phyloP scores from a whole-genome alignment of 2,113 vertebrate species.

The Leptodactylus fuscus region DNA sequence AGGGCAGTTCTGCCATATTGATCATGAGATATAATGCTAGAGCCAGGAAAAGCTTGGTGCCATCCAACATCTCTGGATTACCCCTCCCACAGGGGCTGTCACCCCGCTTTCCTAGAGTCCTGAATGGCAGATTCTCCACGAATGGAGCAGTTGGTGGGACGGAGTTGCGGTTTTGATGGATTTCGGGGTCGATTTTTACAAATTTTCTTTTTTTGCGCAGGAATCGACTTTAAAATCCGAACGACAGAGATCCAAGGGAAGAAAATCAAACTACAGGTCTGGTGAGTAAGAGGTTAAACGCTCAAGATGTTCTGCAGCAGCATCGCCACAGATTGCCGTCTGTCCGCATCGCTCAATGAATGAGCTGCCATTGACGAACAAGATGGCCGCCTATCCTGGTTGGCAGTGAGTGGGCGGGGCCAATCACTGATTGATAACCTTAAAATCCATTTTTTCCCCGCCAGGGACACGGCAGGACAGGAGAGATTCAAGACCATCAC shows the following conservation, averaged over 20 bases:
- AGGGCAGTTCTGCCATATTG: too few species aligned
- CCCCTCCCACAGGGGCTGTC: too few species aligned
- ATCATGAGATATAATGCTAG: too few species aligned
- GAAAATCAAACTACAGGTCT: slow-evolving; percentile 94
- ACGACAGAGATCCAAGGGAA: slow-evolving; percentile 91
- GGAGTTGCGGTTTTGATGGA: background rate
- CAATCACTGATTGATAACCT: background rate
- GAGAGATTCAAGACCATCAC: slow-evolving; percentile 97
- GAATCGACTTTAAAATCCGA: slow-evolving; percentile 95
- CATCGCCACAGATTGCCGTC: background rate
- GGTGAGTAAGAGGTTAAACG: slow-evolving; percentile 73
- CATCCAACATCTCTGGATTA: too few species aligned
- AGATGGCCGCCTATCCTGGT: background rate
- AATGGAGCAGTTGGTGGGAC: too few species aligned
- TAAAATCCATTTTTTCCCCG: slow-evolving; percentile 13
- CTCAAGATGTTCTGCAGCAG: background rate
- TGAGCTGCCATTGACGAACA: background rate
- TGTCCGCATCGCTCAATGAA: background rate
- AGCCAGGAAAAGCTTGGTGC: too few species aligned
- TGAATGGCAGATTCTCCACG: too few species aligned
- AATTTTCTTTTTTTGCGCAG: slow-evolving; percentile 66
- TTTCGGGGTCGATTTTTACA: background rate
- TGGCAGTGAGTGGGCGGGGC: too few species aligned
- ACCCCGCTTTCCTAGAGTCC: too few species aligned
- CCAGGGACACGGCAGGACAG: slow-evolving; percentile 94